Evolutionary conservation across 1,140 invertebrate genomes (phyloP).

Genomic region (Grapholita molesta): DNA sequence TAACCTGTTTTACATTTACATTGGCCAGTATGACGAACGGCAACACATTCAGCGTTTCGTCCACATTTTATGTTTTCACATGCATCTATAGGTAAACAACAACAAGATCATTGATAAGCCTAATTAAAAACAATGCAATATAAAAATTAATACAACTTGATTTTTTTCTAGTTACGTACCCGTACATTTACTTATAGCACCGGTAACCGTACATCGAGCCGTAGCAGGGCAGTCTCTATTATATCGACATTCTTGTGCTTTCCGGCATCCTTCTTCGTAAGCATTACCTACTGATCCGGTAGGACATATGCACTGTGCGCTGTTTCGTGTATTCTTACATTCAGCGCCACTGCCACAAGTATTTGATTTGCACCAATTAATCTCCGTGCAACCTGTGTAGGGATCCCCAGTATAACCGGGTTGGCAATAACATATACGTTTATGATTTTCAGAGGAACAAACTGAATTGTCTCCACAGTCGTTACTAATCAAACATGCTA

Average conservation of each 20-base stretch:
- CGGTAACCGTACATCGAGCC: constrained; percentile 85
- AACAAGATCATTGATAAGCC: constrained; percentile 13
- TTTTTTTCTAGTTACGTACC: constrained; percentile 60
- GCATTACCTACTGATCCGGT: constrained; percentile 89
- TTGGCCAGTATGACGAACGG: constrained; percentile 83
- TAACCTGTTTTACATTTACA: constrained; percentile 90
- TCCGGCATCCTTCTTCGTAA: constrained; percentile 87
- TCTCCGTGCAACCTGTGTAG: constrained; percentile 82
- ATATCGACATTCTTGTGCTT: constrained; percentile 86
- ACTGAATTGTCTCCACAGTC: constrained; percentile 90
- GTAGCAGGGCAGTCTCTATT: constrained; percentile 88
- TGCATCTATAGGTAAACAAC: constrained; percentile 79
- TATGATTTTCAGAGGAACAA: constrained; percentile 88
- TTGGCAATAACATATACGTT: constrained; percentile 88
- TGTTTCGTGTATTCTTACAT: constrained; percentile 90
- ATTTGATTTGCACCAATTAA: constrained; percentile 87
- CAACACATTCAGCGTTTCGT: constrained; percentile 89
- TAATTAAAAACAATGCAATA: constrained; percentile 13
- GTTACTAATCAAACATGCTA: constrained; percentile 88
- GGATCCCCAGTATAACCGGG: constrained; percentile 91
- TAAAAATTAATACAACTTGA: constrained; percentile 14
- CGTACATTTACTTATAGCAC: constrained; percentile 86
- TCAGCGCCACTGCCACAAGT: constrained; percentile 90
- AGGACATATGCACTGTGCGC: constrained; percentile 89
- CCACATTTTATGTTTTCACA: constrained; percentile 88